Evolutionary conservation across 2,888 invertebrate genomes (phyloP), one percentile per base, ranked within the genome.

Genomic region (Priocnemis perturbator): DNA sequence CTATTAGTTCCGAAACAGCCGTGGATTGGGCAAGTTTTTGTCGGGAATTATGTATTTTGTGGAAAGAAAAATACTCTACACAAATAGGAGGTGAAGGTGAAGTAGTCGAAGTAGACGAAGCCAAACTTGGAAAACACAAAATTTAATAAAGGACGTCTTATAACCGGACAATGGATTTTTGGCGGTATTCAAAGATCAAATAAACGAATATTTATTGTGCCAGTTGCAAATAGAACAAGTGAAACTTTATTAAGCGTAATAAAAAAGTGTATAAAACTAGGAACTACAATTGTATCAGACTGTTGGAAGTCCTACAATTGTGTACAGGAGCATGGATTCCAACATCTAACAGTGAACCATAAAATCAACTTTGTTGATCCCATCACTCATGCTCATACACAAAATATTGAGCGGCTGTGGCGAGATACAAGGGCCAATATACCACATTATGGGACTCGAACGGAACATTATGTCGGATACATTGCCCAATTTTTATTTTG

Each of bases 81-180:
- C 44, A 7, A 78, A 59, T 52, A 15, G 52, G 52, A 7, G 52
- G 52, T 7, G 52, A 52, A 52, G 52, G 52, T 15, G 17, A 14
- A 37, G 60, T 69, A 11, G 65, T 69, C 0, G 69, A 69, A 55
- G 69, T 73, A 3, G 73, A 71, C 50, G 73, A 71, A 50, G 67
- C n/a, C n/a, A n/a, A n/a, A n/a, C n/a, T n/a, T n/a, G n/a, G n/a
- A n/a, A n/a, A n/a, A n/a, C n/a, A n/a, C n/a, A n/a, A n/a, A n/a
- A n/a, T n/a, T n/a, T n/a, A n/a, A n/a, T n/a, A n/a, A n/a, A n/a
- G n/a, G n/a, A n/a, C n/a, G n/a, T n/a, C n/a, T n/a, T n/a, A n/a
- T n/a, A n/a, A n/a, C n/a, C n/a, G n/a, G n/a, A n/a, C 76, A 0
- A 73, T 60, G 60, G 23, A 19, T 60, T 20, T 60, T 60, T 47